These are phyloP conservation scores for Spodoptera exigua DNA, from an alignment of 2,888 invertebrate species.

Conservation along the genomic window DNA sequence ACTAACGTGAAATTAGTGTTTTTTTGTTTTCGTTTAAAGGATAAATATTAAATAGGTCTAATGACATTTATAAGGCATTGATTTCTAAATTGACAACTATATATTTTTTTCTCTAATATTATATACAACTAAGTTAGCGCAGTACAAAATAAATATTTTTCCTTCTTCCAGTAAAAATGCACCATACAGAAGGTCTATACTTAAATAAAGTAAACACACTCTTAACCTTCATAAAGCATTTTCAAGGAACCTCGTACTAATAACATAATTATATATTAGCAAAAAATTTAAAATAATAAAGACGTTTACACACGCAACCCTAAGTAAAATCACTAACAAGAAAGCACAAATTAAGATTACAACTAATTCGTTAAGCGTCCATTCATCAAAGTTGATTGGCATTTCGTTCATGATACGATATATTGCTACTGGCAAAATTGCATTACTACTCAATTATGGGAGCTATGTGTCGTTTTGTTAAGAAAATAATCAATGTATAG, in stretches of 20 bases:
- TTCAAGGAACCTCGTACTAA: constrained; percentile 27
- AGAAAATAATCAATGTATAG: constrained; percentile 68
- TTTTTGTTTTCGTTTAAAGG: no score
- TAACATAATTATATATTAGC: constrained; percentile 21
- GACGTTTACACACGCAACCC: constrained; percentile 47
- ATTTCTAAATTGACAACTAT: no score
- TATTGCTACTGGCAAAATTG: constrained; percentile 79
- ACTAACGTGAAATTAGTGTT: no score
- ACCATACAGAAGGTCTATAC: neutral
- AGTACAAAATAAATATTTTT: no score
- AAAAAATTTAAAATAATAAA: constrained; percentile 41
- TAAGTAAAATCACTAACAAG: constrained; percentile 69
- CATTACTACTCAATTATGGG: constrained; percentile 75
- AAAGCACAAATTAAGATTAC: constrained; percentile 74
- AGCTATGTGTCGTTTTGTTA: constrained; percentile 71
- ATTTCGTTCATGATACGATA: constrained; percentile 61
- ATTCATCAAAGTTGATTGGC: constrained; percentile 82
- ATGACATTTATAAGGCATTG: no score
- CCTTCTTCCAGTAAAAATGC: neutral
- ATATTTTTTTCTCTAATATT: no score
- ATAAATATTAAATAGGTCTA: no score
- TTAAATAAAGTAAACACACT: neutral
- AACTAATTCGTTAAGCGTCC: constrained; percentile 82
- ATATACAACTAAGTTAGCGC: no score
- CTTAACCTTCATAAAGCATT: neutral